phyloP scores from a whole-genome alignment of 2,113 vertebrate genomes.

The Myrmecobius fasciatus region DNA sequence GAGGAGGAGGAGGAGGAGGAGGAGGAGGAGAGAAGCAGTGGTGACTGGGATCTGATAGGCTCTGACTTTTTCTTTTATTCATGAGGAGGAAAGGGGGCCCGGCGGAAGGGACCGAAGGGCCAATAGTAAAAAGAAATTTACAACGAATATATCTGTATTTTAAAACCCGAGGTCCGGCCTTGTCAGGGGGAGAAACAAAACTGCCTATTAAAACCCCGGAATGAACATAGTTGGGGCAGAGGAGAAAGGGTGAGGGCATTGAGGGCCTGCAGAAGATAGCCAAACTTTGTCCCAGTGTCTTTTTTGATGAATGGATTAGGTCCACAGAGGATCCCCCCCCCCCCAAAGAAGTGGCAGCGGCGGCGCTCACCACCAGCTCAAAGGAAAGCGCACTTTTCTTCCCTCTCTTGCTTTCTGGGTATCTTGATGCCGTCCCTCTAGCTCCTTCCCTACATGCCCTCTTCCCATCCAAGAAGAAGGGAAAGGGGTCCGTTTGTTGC shows the following conservation, averaged over 20 bases:
- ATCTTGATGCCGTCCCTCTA: not conserved
- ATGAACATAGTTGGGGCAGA: not conserved
- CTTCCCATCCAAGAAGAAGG: not conserved
- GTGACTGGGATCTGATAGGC: conserved; percentile 88
- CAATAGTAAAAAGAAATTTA: conserved; percentile 83
- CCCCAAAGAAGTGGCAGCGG: not conserved
- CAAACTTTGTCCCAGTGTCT: conserved; percentile 25
- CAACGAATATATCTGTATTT: conserved; percentile 41
- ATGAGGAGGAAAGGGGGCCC: conserved; percentile 87
- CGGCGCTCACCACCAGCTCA: not conserved
- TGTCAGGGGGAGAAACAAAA: conserved; percentile 54
- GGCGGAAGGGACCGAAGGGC: conserved; percentile 80
- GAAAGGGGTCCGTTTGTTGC: rapidly evolving
- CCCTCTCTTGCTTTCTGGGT: not conserved
- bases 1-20: not conserved
- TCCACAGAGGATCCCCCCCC: not conserved
- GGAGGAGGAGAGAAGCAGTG: conserved; percentile 80
- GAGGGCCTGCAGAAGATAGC: not conserved
- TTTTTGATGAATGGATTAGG: not conserved
- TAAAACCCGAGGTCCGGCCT: conserved; percentile 67
- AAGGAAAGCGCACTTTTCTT: not conserved
- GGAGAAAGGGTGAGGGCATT: not conserved
- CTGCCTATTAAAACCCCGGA: not conserved
- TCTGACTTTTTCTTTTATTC: conserved; percentile 91
- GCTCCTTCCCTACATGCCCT: not conserved